These are phyloP conservation scores for Staurois parvus DNA, from an alignment of 2,797 vertebrate genomes.

Conservation along the genomic window DNA sequence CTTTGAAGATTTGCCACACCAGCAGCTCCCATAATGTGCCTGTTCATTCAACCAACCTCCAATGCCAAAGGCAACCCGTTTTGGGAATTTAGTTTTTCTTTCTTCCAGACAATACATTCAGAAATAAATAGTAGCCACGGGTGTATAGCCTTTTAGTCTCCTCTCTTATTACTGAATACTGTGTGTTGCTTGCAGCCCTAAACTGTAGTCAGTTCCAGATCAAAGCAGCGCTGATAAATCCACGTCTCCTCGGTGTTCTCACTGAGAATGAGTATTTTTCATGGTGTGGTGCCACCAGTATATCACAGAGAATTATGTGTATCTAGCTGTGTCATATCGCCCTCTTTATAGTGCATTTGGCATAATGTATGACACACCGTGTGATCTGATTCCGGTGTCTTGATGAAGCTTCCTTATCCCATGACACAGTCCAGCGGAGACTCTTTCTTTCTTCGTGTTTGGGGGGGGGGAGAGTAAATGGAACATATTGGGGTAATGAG, in stretches of 20 bases:
- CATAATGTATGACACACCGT: slow-evolving; percentile 34
- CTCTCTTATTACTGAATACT: neutral
- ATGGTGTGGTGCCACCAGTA: slow-evolving; percentile 25
- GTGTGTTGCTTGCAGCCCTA: slow-evolving; percentile 14
- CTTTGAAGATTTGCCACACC: no score
- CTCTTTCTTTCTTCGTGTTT: slow-evolving; percentile 3
- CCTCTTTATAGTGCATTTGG: slow-evolving; percentile 24
- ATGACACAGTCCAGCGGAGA: slow-evolving; percentile 36
- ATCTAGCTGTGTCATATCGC: slow-evolving; percentile 38
- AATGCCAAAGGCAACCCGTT: no score
- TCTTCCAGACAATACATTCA: neutral
- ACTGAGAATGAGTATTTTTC: slow-evolving; percentile 26
- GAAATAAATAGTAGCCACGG: neutral
- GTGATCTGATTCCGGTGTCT: slow-evolving; percentile 13
- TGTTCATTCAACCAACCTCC: no score
- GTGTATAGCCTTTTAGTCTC: no score
- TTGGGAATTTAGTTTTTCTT: neutral
- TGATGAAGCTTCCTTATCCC: slow-evolving; percentile 32
- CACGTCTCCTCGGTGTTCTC: slow-evolving; percentile 4
- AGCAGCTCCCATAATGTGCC: no score
- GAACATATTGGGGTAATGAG: slow-evolving; percentile 28
- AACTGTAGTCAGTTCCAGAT: slow-evolving; percentile 13
- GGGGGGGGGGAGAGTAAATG: neutral
- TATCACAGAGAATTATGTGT: slow-evolving; percentile 45
- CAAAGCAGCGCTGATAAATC: slow-evolving; percentile 42